Evolutionary conservation across 1,140 invertebrate species (phyloP), one percentile per base, ranked within the genome.

Genomic region (Temnothorax curvispinosus): DNA sequence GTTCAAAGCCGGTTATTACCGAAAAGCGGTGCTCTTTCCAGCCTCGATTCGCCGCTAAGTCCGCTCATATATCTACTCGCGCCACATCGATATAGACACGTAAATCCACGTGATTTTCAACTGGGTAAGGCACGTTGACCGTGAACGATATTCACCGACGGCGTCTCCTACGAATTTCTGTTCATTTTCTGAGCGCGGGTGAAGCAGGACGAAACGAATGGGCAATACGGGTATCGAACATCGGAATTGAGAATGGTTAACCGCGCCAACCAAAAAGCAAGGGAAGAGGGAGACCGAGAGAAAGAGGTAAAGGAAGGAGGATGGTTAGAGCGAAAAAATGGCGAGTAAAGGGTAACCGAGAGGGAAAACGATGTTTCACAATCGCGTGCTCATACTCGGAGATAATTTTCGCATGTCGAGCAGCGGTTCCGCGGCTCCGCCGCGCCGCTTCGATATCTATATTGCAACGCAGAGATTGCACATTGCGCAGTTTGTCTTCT

Each of bases 341-440:
- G 7, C 21, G 35, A 78, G 13, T 76, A 77, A 65, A 56, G 38
- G 21, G 60, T 32, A 54, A 62, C 44, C 71, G 9, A 82, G 60
- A 5, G 78, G 54, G 9, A 62, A 64, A 77, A 86, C 85, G 15
- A 86, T 91, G 88, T 87, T 92, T 89, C 87, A 89, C 87, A 87
- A 92, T 94, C 88, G 91, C 92, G 91, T 93, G 93, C 84, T 88
- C 89, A 38, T 71, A 50, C 44, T n/a, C 67, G 87, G 85, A 90
- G 92, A 93, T 93, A 92, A 93, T 93, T 93, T 91, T 93, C 92
- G 84, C 92, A 88, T 93, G 92, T 93, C 90, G 88, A 84, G 90
- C 88, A 52, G 86, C 81, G 81, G 87, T 88, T 80, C 80, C 86
- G 88, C 85, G 74, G 90, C 18, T 58, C 84, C 85, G 27, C 27